Conservation (phyloP, 2,113 vertebrate genomes). For the Chaetodon trifascialis region DNA sequence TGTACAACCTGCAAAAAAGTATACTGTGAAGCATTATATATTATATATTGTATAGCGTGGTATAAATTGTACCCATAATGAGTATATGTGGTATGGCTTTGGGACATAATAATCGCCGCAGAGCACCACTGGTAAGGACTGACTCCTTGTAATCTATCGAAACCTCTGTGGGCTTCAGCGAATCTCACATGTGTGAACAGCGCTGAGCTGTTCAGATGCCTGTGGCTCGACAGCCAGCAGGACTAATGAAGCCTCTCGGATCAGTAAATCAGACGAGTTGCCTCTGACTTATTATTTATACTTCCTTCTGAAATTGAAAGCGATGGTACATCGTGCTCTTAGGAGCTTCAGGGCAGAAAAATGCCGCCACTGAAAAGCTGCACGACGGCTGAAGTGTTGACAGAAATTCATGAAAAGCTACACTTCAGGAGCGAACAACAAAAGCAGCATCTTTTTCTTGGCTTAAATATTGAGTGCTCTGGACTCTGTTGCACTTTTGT, state of each 20-base stretch:
- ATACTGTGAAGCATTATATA: no score
- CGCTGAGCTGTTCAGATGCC: neutral
- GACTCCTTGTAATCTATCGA: no score
- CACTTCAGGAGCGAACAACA: neutral
- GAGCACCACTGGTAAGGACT: no score
- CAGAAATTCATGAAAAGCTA: neutral
- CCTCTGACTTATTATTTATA: neutral
- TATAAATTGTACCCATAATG: no score
- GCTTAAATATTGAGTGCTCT: neutral
- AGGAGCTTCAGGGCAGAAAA: neutral
- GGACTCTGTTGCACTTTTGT: neutral
- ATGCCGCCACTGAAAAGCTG: neutral
- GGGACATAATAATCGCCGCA: no score
- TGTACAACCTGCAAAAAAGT: no score
- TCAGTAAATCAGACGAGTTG: neutral
- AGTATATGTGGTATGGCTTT: no score
- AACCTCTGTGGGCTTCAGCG: neutral
- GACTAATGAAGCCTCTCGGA: constrained; percentile 5
- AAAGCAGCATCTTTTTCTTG: neutral
- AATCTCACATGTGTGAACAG: neutral
- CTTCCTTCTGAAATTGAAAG: neutral
- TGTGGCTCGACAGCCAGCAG: neutral
- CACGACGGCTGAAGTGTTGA: neutral
- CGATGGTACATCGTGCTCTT: neutral
- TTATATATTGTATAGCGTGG: no score